phyloP scores from a whole-genome alignment of 2,113 vertebrate species.

The Colossoma macropomum region DNA sequence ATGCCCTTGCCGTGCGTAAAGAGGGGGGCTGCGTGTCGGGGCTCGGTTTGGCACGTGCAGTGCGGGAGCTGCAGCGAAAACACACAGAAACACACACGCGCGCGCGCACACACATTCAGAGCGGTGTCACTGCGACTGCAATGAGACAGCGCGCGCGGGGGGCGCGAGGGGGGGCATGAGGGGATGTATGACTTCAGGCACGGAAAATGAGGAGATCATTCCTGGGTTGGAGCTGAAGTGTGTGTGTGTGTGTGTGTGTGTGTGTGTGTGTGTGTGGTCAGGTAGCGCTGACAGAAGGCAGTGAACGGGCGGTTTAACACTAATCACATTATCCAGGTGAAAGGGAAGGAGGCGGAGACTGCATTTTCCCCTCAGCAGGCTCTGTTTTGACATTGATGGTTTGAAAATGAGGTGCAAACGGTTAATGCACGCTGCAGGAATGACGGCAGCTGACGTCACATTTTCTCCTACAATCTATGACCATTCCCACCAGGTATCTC shows the following conservation, averaged over 20 bases:
- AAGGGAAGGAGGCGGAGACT: background rate
- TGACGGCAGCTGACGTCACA: background rate
- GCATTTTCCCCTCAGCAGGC: background rate
- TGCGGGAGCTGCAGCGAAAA: constrained; percentile 6
- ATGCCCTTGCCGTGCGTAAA: constrained; percentile 52
- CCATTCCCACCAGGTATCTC: too few relatives aligned
- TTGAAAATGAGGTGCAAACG: background rate
- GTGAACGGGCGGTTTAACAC: constrained; percentile 25
- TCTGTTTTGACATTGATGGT: background rate
- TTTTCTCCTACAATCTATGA: background rate
- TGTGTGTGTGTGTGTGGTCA: constrained; percentile 11
- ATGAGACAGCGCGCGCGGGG: background rate
- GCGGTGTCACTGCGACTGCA: background rate
- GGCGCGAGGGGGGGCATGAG: too few relatives aligned
- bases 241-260: background rate
- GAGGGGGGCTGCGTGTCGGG: constrained; percentile 57
- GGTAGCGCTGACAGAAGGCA: constrained; percentile 31
- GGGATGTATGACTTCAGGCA: background rate
- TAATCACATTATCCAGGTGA: constrained; percentile 45
- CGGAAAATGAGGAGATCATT: background rate
- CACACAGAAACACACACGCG: background rate
- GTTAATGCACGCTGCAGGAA: background rate
- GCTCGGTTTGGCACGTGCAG: constrained; percentile 21
- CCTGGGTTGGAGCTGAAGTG: background rate
- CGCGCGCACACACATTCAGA: background rate